Evolutionary conservation across 2,797 vertebrate genomes (phyloP), one percentile per base, ranked within the genome.

Genomic region (Poeciliopsis paucimaculata): DNA sequence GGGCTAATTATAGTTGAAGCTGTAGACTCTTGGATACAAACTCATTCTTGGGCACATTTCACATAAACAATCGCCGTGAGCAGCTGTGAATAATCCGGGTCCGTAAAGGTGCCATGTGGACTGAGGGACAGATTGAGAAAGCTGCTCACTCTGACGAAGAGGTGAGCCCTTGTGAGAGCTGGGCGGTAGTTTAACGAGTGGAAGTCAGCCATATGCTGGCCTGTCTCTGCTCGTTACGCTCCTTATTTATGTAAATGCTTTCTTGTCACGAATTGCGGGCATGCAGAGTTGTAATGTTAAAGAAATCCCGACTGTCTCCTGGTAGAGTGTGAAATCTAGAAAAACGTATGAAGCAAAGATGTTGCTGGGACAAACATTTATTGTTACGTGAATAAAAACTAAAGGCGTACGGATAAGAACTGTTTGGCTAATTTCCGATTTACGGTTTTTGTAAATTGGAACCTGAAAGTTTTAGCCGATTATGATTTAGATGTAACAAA

Each of bases 1-100:
- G 85, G 81, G 88, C 91, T 93, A 93, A 93, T 93, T 92, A 94
- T 93, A 92, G 92, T 87, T 82, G 78, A 82, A 83, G 86, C 86
- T 86, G 84, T 81, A 86, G 87, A 93, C 76, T 86, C 80, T 47
- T 77, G 79, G 79, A 88, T 84, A 82, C 80, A 88, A 86, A 87
- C 80, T 79, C 76, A 74, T 36, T 84, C 78, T 80, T 75, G 51
- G 36, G 34, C 82, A 77, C 82, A 75, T 62, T 62, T 80, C 83
- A 62, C 77, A 84, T 45, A 36, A 77, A 83, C 87, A 89, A 84
- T 78, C 84, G 82, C 77, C 78, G 47, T 55, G 57, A 83, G 80
- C 84, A 81, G 28, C 75, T 79, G 80, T 85, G 80, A 72, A 79
- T 87, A 53, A 66, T 79, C 66, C 31, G 68, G 0, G 6, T 85